A percentile compares a stretch with the other conserved stretches of the same genome.
These are phyloP conservation scores for Vespertilio murinus DNA, from an alignment of 2,797 vertebrate genomes.

Conservation along the genomic window DNA sequence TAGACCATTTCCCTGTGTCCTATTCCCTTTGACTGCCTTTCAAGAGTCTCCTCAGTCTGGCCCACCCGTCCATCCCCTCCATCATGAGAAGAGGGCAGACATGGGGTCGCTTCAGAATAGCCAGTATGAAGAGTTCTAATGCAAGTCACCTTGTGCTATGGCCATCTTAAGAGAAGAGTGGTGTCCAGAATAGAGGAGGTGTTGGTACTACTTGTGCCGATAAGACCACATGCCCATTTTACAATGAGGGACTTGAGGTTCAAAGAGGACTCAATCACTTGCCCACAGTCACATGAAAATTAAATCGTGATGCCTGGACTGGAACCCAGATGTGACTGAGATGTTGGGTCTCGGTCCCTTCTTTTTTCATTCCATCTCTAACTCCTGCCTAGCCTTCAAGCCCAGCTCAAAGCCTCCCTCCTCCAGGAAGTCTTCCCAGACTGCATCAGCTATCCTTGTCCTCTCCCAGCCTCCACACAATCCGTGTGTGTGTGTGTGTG, in stretches of 20 bases:
- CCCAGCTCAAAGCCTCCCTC: neutral
- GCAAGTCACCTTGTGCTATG: neutral
- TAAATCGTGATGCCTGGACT: neutral
- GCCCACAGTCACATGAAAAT: neutral
- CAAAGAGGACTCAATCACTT: neutral
- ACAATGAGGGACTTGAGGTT: neutral
- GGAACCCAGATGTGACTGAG: neutral
- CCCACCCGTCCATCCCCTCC: neutral
- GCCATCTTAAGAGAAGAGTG: neutral
- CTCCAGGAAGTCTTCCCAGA: neutral
- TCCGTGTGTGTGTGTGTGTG: neutral
- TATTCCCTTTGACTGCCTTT: neutral
- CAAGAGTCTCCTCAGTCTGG: neutral
- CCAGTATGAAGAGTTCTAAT: neutral
- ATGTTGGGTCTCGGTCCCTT: neutral
- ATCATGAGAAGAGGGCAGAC: neutral
- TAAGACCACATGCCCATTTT: neutral
- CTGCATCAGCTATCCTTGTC: neutral
- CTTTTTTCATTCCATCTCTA: neutral
- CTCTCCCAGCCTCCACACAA: neutral
- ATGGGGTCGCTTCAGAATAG: neutral
- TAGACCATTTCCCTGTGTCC: neutral
- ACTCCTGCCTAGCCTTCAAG: neutral
- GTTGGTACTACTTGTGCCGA: neutral
- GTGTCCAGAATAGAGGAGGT: neutral